phyloP scores from a whole-genome alignment of 1,140 invertebrate species.

The Cyphomyrmex costatus region DNA sequence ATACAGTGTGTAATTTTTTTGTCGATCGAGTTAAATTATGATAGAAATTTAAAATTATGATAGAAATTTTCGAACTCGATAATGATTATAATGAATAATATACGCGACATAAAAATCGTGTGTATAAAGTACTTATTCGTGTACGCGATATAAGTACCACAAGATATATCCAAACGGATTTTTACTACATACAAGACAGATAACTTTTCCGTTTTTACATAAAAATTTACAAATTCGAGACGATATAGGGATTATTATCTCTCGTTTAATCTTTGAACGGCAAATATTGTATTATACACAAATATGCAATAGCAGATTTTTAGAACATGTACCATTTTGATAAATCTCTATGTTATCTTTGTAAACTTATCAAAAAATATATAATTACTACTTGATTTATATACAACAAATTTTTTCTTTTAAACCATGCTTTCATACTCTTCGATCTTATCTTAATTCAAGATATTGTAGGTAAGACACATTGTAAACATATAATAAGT shows the following conservation, averaged over 20 bases:
- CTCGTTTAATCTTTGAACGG: neutral
- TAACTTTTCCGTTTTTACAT: constrained; percentile 10
- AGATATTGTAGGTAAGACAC: neutral
- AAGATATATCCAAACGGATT: neutral
- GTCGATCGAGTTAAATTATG: neutral
- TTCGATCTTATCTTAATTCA: neutral
- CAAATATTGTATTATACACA: constrained; percentile 1
- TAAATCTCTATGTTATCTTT: constrained; percentile 7
- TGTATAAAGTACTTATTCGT: neutral
- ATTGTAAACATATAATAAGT: no score
- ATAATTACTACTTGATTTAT: neutral
- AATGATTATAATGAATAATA: neutral
- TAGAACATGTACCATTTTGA: constrained; percentile 3
- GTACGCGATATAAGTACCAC: neutral
- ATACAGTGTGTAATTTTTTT: neutral
- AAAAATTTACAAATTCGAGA: constrained; percentile 1
- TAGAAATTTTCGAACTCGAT: neutral
- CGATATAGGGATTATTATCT: neutral
- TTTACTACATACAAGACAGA: neutral
- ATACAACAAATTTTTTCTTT: neutral
- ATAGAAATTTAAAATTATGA: constrained; percentile 18
- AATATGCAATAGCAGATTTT: neutral
- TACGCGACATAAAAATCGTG: neutral
- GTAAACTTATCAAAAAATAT: constrained; percentile 40
- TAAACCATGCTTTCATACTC: neutral